A percentile compares a stretch with the other conserved stretches of the same genome.
These are phyloP conservation scores for Lysiphlebus fabarum DNA, from an alignment of 1,140 invertebrate genomes.

Conservation along the genomic window DNA sequence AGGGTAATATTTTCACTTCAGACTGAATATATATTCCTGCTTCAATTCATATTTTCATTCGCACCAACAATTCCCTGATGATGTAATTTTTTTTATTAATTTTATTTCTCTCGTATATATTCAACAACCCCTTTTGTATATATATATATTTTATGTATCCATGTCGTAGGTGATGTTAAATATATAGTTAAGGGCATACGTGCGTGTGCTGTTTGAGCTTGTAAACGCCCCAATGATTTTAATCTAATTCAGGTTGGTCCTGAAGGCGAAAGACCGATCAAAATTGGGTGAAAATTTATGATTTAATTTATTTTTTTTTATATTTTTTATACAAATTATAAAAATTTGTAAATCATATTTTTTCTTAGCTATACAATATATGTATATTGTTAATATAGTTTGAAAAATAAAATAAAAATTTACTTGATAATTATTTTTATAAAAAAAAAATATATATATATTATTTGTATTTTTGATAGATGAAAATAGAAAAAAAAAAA, in stretches of 20 bases:
- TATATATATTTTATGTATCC: slow-evolving; percentile 1
- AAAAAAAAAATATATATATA: no score
- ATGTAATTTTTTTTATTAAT: not conserved
- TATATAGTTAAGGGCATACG: slow-evolving; percentile 10
- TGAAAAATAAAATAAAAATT: no score
- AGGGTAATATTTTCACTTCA: slow-evolving; percentile 26
- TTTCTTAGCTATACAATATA: no score
- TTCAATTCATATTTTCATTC: slow-evolving; percentile 26
- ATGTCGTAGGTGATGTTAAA: not conserved
- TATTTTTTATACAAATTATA: no score
- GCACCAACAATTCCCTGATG: slow-evolving; percentile 18
- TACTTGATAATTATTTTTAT: no score
- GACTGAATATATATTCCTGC: slow-evolving; percentile 6
- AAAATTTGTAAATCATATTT: no score
- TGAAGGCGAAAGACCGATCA: not conserved
- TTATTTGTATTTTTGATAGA: no score
- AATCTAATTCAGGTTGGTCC: slow-evolving; percentile 18
- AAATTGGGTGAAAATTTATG: slow-evolving; percentile 3
- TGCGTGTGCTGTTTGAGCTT: slow-evolving; percentile 15
- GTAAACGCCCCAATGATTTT: slow-evolving; percentile 22
- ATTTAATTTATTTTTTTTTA: not conserved
- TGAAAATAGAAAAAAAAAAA: no score
- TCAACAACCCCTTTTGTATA: slow-evolving; percentile 14
- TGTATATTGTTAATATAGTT: no score
- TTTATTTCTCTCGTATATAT: slow-evolving; percentile 7